Evolutionary conservation across 2,888 invertebrate genomes (phyloP).

Genomic region (Thera britannica): DNA sequence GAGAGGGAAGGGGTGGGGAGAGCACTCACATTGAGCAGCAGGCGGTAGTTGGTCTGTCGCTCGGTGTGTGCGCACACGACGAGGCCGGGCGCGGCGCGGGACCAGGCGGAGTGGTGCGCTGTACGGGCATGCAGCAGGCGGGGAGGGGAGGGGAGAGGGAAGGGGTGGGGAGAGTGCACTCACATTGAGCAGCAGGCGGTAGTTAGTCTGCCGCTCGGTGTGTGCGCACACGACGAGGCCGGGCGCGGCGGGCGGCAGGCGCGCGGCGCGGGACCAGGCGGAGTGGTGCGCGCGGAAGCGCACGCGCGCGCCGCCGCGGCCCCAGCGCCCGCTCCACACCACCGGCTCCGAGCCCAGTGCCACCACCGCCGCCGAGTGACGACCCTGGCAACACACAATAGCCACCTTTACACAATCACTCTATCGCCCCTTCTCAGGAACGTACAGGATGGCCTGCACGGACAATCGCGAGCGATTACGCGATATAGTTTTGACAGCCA

Average conservation of each 20-base stretch:
- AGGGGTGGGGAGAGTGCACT: conserved; percentile 27
- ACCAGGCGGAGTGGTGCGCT: conserved; percentile 62
- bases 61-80: conserved; percentile 90
- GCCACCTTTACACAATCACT: background rate
- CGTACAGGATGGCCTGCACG: too few species aligned
- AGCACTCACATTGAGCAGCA: conserved; percentile 85
- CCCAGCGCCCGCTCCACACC: conserved; percentile 83
- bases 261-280: conserved; percentile 76
- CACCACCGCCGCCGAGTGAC: conserved; percentile 85
- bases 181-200: conserved; percentile 88
- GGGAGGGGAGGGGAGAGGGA: too few species aligned
- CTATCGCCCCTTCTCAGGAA: too few species aligned
- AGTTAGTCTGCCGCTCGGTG: conserved; percentile 88
- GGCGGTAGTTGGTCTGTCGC: conserved; percentile 88
- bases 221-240: conserved; percentile 90
- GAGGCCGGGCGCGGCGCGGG: conserved; percentile 87
- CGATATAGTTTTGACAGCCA: too few species aligned
- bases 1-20: too few species aligned
- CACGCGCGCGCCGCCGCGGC: conserved; percentile 49
- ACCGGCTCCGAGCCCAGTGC: conserved; percentile 87
- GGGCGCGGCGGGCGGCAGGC: conserved; percentile 89
- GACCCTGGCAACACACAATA: conserved; percentile 75
- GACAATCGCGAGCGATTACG: too few species aligned
- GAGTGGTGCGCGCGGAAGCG: conserved; percentile 60
- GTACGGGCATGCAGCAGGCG: too few species aligned